Percentiles rank a stretch among this genome's conserved stretches.
phyloP scores from a whole-genome alignment of 2,113 vertebrate species.

The Ophiodon elongatus region DNA sequence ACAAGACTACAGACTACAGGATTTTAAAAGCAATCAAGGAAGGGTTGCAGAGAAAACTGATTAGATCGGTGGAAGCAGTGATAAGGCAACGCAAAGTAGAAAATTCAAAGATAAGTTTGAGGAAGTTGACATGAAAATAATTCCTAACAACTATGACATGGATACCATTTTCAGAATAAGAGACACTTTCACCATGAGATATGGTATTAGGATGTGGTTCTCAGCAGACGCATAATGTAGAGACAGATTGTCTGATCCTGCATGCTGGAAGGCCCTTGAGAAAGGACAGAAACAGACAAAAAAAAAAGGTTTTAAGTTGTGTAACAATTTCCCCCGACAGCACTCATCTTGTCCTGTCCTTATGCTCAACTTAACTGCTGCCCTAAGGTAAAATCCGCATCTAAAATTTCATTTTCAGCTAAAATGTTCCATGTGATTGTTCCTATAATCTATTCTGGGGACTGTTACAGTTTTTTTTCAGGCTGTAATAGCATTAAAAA shows the following conservation, averaged over 20 bases:
- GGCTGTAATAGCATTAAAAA: background rate
- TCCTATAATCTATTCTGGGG: background rate
- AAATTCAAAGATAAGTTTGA: background rate
- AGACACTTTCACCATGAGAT: slow-evolving; percentile 4
- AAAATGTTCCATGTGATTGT: background rate
- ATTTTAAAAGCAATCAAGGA: slow-evolving; percentile 22
- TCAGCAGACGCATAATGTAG: slow-evolving; percentile 41
- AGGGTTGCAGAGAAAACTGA: slow-evolving; percentile 16
- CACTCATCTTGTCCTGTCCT: slow-evolving; percentile 27
- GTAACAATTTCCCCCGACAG: slow-evolving; percentile 39
- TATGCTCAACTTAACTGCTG: slow-evolving; percentile 41
- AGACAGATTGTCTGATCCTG: slow-evolving; percentile 53
- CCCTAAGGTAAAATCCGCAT: slow-evolving; percentile 15
- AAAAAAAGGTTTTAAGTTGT: slow-evolving; percentile 34
- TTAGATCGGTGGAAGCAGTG: slow-evolving; percentile 1
- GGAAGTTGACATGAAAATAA: background rate
- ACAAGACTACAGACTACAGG: background rate
- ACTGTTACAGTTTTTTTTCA: background rate
- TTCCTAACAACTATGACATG: background rate
- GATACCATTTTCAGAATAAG: background rate
- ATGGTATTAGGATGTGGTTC: slow-evolving; percentile 18
- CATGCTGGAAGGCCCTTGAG: slow-evolving; percentile 30
- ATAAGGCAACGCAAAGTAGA: background rate
- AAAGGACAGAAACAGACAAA: slow-evolving; percentile 32
- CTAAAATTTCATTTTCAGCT: background rate